A percentile compares a stretch with the other conserved stretches of the same genome.
phyloP scores from a whole-genome alignment of 1,140 invertebrate genomes.

The Pectinophora gossypiella region DNA sequence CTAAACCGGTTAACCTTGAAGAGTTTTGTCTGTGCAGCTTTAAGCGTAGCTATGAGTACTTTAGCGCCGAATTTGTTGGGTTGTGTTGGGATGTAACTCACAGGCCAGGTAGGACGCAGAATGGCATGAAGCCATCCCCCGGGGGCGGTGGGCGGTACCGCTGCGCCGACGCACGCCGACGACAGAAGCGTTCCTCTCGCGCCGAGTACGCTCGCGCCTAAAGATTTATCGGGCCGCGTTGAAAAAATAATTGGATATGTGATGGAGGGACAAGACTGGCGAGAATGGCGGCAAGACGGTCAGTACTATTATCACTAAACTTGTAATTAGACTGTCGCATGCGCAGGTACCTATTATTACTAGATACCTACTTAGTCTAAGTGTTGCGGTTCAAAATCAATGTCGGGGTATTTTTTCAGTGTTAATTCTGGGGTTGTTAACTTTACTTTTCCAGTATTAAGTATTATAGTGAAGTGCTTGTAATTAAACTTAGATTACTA shows the following conservation, averaged over 20 bases:
- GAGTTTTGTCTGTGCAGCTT: no score
- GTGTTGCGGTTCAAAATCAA: no score
- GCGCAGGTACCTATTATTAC: no score
- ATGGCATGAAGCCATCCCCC: constrained; percentile 9
- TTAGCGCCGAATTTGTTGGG: not conserved
- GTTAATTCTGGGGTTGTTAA: no score
- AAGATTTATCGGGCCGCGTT: constrained; percentile 68
- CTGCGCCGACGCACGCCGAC: constrained; percentile 43
- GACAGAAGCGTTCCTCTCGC: constrained; percentile 64
- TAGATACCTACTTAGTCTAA: no score
- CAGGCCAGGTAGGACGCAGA: constrained; percentile 40
- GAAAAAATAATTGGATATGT: constrained; percentile 68
- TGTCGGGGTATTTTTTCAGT: no score
- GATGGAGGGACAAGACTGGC: constrained; percentile 70
- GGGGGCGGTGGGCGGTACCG: constrained; percentile 24
- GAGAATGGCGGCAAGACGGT: constrained; percentile 66
- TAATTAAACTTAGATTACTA: no score
- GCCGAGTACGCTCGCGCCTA: constrained; percentile 51
- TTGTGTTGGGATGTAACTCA: not conserved
- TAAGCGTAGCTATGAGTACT: not conserved
- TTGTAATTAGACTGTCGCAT: no score
- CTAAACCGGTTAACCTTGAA: no score
- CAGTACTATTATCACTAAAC: no score
- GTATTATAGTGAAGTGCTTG: no score
- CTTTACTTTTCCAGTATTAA: no score